A percentile compares a stretch with the other conserved stretches of the same genome.
phyloP scores from a whole-genome alignment of 2,888 invertebrate species.

The Yponomeuta cagnagella region DNA sequence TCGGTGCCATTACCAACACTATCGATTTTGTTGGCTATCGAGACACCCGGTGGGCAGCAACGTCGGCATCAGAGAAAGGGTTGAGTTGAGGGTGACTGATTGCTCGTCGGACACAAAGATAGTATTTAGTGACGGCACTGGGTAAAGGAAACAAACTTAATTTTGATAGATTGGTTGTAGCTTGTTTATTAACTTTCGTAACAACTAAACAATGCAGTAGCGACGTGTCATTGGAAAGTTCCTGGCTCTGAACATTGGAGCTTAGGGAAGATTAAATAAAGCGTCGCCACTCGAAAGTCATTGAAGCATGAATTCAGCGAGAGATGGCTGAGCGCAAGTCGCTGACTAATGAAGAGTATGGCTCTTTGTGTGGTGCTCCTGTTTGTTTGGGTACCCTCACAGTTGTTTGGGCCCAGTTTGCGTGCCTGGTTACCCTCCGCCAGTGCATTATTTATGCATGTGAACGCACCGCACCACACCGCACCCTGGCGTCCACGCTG shows the following conservation, averaged over 20 bases:
- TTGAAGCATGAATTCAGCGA: slow-evolving; percentile 24
- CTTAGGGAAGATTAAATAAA: background rate
- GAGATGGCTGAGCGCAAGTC: slow-evolving; percentile 33
- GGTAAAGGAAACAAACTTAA: background rate
- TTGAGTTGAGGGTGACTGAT: background rate
- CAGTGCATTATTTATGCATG: slow-evolving; percentile 72
- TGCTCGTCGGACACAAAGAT: background rate
- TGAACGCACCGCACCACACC: slow-evolving; percentile 12
- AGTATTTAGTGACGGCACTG: background rate
- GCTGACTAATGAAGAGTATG: slow-evolving; percentile 53
- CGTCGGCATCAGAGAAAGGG: background rate
- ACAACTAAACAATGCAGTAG: too few relatives aligned
- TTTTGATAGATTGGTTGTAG: too few relatives aligned
- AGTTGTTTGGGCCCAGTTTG: background rate
- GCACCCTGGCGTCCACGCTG: background rate
- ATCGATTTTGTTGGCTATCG: slow-evolving; percentile 22
- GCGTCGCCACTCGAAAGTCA: slow-evolving; percentile 19
- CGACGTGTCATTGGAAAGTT: background rate
- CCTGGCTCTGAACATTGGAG: background rate
- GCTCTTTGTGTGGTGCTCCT: slow-evolving; percentile 10
- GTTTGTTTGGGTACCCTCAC: slow-evolving; percentile 10
- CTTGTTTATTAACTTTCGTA: too few relatives aligned
- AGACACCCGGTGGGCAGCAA: slow-evolving; percentile 6
- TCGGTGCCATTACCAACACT: slow-evolving; percentile 26
- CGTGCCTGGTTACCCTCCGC: slow-evolving; percentile 14